Conservation (phyloP, 2,113 vertebrate species). For the Nerophis ophidion region DNA sequence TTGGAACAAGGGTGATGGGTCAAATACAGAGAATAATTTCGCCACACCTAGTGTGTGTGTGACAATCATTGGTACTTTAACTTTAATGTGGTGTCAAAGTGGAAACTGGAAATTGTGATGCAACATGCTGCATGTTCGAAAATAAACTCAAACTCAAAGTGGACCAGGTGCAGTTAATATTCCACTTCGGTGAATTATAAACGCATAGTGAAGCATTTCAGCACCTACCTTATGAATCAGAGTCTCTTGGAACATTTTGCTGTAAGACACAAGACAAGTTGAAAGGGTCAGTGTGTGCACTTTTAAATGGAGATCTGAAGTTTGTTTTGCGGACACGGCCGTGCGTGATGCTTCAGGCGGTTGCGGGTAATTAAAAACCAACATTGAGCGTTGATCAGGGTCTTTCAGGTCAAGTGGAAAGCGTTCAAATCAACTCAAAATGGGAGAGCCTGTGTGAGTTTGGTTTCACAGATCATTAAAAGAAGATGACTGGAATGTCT, state of each 20-base stretch:
- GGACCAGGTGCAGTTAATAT: constrained; percentile 8
- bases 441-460: constrained; percentile 23
- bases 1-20: too few species aligned
- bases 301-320: not conserved
- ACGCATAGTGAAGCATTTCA: constrained; percentile 12
- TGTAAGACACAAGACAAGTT: constrained; percentile 55
- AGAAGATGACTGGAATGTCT: constrained; percentile 48
- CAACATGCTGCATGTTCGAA: too few species aligned
- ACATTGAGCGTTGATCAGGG: constrained; percentile 15
- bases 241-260: constrained; percentile 79
- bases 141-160: not conserved
- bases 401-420: constrained; percentile 20
- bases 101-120: too few species aligned
- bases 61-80: too few species aligned
- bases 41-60: too few species aligned
- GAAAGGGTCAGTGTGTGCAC: not conserved
- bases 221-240: constrained; percentile 89
- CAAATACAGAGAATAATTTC: too few species aligned
- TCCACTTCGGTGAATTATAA: constrained; percentile 17
- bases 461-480: constrained; percentile 52
- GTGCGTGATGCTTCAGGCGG: constrained; percentile 7
- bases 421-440: constrained; percentile 26
- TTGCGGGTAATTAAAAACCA: constrained; percentile 44
- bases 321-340: too few species aligned
- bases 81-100: too few species aligned